These are phyloP conservation scores for Panthera uncia DNA, from an alignment of 2,113 vertebrate genomes.

Conservation along the genomic window DNA sequence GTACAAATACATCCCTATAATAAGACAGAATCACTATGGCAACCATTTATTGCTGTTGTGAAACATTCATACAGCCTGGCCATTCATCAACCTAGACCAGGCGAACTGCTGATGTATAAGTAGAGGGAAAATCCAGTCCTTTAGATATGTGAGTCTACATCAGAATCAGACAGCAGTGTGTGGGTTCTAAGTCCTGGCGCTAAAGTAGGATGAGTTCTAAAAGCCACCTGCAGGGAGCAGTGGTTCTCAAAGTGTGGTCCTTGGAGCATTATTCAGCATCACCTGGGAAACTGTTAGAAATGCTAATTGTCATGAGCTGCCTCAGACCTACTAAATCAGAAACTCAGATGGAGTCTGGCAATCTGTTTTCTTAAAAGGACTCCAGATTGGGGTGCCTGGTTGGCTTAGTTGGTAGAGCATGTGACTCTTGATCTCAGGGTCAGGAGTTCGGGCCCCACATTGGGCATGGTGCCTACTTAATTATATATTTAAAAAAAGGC, in stretches of 20 bases:
- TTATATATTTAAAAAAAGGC: not conserved
- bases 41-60: constrained; percentile 43
- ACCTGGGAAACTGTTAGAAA: not conserved
- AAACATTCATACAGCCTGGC: not conserved
- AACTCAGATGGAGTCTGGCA: not conserved
- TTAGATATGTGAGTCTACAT: not conserved
- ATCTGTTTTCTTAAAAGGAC: not conserved
- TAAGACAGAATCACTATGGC: constrained; percentile 52
- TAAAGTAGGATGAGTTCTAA: not conserved
- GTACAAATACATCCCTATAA: constrained; percentile 5
- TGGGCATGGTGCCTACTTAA: not conserved
- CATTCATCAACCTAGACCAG: not conserved
- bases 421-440: not conserved
- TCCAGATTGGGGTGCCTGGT: not conserved
- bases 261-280: not conserved
- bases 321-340: not conserved
- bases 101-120: not conserved
- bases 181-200: not conserved
- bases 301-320: not conserved
- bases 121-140: not conserved
- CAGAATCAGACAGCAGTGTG: not conserved
- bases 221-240: not conserved
- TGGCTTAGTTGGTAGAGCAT: not conserved
- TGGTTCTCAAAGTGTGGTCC: not conserved
- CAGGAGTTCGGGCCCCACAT: not conserved